Evolutionary conservation across 2,888 invertebrate species (phyloP).

Genomic region (Macrosiphum euphorbiae): DNA sequence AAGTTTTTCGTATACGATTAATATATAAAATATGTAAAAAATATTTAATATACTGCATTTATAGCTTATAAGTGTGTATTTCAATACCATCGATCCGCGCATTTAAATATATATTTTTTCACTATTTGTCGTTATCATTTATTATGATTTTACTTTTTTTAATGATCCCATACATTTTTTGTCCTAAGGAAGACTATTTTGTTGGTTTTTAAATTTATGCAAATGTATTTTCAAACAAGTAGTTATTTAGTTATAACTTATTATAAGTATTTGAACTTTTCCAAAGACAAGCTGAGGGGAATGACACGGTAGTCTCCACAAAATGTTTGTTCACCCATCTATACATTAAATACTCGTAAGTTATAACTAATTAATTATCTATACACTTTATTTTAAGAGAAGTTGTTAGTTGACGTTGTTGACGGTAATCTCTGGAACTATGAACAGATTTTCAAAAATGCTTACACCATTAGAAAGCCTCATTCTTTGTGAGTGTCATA

Average conservation of each 20-base stretch:
- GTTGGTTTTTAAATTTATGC: not conserved
- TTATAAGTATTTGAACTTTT: not conserved
- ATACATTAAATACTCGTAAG: not conserved
- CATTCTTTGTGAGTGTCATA: no score
- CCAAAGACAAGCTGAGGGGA: not conserved
- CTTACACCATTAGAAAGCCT: no score
- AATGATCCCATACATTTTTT: not conserved
- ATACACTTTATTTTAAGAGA: no score
- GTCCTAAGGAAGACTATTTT: not conserved
- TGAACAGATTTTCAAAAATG: no score
- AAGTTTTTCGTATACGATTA: not conserved
- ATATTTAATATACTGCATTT: not conserved
- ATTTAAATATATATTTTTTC: not conserved
- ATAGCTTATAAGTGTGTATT: not conserved
- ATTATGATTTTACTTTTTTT: not conserved
- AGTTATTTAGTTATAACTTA: conserved; percentile 1
- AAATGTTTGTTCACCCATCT: not conserved
- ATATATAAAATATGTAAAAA: not conserved
- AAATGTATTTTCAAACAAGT: not conserved
- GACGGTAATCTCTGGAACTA: no score
- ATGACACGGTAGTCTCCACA: not conserved
- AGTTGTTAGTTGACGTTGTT: no score
- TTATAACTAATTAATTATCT: not conserved
- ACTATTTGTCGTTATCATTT: not conserved
- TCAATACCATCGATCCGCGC: not conserved